Conservation (phyloP, 2,797 vertebrate genomes). For the Sphaeramia orbicularis region DNA sequence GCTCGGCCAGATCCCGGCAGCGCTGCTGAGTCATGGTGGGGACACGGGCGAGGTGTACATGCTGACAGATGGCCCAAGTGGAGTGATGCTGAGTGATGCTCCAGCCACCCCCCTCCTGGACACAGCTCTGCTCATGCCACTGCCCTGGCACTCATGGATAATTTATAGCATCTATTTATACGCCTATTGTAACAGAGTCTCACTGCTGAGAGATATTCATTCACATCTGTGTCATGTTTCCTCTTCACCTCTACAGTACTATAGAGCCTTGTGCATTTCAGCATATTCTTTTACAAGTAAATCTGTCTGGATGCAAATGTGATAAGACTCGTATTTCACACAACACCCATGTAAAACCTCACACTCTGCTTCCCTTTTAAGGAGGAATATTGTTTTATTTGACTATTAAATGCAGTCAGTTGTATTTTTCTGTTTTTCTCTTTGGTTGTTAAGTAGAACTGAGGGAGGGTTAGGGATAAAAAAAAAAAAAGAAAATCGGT, state of each 20-base stretch:
- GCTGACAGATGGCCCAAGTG: constrained; percentile 68
- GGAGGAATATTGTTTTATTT: too few relatives aligned
- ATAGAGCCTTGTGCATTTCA: background rate
- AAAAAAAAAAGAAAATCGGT: too few relatives aligned
- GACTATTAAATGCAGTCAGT: too few relatives aligned
- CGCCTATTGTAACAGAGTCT: constrained; percentile 21
- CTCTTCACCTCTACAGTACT: constrained; percentile 6
- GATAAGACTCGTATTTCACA: background rate
- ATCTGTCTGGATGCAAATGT: background rate
- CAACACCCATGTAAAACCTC: background rate
- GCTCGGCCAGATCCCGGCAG: constrained; percentile 32
- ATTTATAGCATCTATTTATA: constrained; percentile 56
- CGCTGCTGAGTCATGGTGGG: constrained; percentile 53
- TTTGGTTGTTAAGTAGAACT: too few relatives aligned
- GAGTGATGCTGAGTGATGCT: constrained; percentile 36
- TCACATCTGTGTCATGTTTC: constrained; percentile 14
- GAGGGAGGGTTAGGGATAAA: too few relatives aligned
- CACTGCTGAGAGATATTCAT: constrained; percentile 26
- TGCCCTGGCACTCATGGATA: constrained; percentile 35
- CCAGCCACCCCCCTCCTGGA: constrained; percentile 12
- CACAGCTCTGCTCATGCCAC: constrained; percentile 31
- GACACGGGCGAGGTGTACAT: constrained; percentile 28
- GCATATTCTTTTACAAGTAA: background rate
- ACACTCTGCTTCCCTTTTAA: background rate
- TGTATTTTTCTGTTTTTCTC: too few relatives aligned